These are phyloP conservation scores for Pachyrhynchus sulphureomaculatus DNA, from an alignment of 1,140 invertebrate species.

Conservation along the genomic window DNA sequence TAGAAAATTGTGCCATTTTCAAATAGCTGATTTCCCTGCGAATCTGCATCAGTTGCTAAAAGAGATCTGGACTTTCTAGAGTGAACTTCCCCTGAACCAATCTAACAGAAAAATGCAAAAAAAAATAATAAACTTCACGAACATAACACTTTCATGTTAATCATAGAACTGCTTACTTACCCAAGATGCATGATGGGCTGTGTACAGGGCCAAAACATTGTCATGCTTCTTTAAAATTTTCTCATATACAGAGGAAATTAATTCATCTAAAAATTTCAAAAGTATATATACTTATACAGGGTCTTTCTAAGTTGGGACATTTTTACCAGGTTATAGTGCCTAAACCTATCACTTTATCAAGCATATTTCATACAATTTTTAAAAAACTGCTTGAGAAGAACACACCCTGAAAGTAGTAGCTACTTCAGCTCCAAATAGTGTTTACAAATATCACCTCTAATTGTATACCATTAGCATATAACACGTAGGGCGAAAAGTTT, in stretches of 20 bases:
- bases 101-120: slow-evolving; percentile 12
- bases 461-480: no score
- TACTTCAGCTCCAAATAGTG: no score
- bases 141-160: no score
- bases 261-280: slow-evolving; percentile 38
- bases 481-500: no score
- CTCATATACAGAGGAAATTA: slow-evolving; percentile 41
- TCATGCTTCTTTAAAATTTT: slow-evolving; percentile 36
- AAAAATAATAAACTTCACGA: not conserved
- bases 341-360: no score
- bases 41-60: not conserved
- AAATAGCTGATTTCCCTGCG: slow-evolving; percentile 3
- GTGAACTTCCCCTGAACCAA: slow-evolving; percentile 27
- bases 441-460: no score
- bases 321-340: no score
- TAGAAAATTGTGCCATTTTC: slow-evolving; percentile 10
- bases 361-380: no score
- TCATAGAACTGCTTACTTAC: slow-evolving; percentile 41
- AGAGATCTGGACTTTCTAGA: slow-evolving; percentile 25
- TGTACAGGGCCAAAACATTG: slow-evolving; percentile 46
- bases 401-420: no score
- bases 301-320: no score
- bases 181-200: slow-evolving; percentile 45
- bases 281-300: no score
- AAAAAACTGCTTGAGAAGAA: no score